Evolutionary conservation across 2,888 invertebrate genomes (phyloP).

Genomic region (Limnephilus auricula): DNA sequence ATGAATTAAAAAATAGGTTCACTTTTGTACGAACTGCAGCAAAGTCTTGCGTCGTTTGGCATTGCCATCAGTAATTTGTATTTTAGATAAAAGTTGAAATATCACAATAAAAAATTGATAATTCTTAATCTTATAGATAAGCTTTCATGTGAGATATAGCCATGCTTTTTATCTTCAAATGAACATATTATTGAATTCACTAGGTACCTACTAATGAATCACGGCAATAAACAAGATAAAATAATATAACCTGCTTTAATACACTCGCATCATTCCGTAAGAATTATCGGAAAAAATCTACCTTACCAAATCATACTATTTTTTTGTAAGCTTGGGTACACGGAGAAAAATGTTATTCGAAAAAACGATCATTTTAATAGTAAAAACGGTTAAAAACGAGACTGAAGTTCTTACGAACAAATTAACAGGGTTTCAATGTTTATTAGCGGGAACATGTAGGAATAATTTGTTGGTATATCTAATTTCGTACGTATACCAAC

Average conservation of each 20-base stretch:
- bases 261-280: background rate
- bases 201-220: background rate
- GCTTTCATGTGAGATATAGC: background rate
- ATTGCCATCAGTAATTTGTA: background rate
- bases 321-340: too few species aligned
- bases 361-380: too few species aligned
- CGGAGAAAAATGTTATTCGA: too few species aligned
- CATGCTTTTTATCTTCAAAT: background rate
- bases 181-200: background rate
- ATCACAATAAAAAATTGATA: constrained; percentile 7
- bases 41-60: background rate
- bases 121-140: constrained; percentile 8
- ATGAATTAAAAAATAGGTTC: background rate
- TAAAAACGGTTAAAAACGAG: too few species aligned
- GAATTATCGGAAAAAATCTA: background rate
- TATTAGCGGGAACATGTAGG: too few species aligned
- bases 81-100: background rate
- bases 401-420: too few species aligned
- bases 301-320: too few species aligned
- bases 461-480: too few species aligned
- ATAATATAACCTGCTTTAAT: background rate
- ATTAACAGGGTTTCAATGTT: too few species aligned
- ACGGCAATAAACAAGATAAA: background rate
- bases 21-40: background rate
- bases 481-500: too few species aligned